A percentile compares a stretch with the other conserved stretches of the same genome.
Evolutionary conservation across 2,113 vertebrate species (phyloP).

Genomic region (Crotalus helleri): DNA sequence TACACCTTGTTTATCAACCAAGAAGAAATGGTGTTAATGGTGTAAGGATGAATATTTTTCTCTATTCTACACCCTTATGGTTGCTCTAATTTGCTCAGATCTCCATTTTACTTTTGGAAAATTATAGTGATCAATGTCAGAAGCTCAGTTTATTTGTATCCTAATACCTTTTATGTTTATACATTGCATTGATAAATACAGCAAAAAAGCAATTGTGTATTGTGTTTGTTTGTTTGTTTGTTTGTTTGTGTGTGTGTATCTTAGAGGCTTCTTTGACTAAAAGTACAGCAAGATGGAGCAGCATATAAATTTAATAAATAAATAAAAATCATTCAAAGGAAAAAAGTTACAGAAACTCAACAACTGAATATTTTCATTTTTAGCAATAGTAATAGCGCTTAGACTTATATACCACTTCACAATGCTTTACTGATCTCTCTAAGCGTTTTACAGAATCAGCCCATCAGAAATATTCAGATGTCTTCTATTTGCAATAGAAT

Average conservation of each 20-base stretch:
- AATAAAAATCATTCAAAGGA: not conserved
- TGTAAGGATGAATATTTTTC: not conserved
- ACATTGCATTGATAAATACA: too few species aligned
- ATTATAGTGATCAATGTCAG: too few species aligned
- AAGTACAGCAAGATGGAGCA: not conserved
- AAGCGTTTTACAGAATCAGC: too few species aligned
- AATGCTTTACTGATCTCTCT: too few species aligned
- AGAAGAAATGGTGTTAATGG: not conserved
- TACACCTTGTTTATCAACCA: not conserved
- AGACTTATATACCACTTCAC: too few species aligned
- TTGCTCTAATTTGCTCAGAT: not conserved
- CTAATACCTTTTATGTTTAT: too few species aligned
- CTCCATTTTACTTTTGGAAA: not conserved
- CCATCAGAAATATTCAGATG: not conserved
- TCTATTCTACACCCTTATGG: not conserved
- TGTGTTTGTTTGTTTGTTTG: too few species aligned
- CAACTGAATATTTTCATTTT: not conserved
- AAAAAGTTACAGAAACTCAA: not conserved
- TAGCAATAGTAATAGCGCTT: not conserved
- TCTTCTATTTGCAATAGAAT: not conserved
- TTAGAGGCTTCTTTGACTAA: not conserved
- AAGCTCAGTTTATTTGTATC: too few species aligned
- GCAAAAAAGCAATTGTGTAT: not conserved
- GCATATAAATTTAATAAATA: not conserved
- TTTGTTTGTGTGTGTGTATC: not conserved